Conservation (phyloP, 1,140 invertebrate species). For the Colletes latitarsis region DNA sequence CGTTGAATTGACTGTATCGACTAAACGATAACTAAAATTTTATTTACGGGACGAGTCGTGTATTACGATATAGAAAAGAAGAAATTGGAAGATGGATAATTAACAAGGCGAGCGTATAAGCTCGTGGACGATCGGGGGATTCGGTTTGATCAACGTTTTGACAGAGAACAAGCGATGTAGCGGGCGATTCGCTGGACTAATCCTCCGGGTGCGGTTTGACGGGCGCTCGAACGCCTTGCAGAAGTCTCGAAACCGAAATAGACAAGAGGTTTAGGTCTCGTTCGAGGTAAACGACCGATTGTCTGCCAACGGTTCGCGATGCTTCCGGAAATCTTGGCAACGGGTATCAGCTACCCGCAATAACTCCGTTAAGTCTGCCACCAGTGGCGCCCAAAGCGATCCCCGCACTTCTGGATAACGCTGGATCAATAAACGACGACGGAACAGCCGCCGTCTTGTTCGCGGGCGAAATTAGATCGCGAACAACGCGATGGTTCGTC, state of each 20-base stretch:
- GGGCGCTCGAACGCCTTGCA: neutral
- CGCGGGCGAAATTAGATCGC: slow-evolving; percentile 16
- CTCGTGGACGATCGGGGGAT: neutral
- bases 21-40: no score
- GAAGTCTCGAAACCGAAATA: slow-evolving; percentile 45
- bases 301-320: slow-evolving; percentile 39
- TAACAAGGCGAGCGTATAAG: neutral
- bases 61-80: no score
- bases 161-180: slow-evolving; percentile 10
- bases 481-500: neutral
- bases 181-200: slow-evolving; percentile 2
- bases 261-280: slow-evolving; percentile 42
- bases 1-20: no score
- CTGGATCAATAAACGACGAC: slow-evolving; percentile 29
- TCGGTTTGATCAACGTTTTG: slow-evolving; percentile 15
- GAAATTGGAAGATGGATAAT: neutral
- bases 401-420: neutral
- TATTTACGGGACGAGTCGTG: no score
- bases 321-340: slow-evolving; percentile 59
- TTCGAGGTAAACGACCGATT: slow-evolving; percentile 63
- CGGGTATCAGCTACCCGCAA: slow-evolving; percentile 37
- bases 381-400: slow-evolving; percentile 27
- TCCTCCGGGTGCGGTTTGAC: slow-evolving; percentile 17
- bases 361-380: slow-evolving; percentile 49
- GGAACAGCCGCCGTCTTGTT: neutral